These are phyloP conservation scores for Campylomormyrus tamandua DNA, from an alignment of 2,113 vertebrate species.

Conservation along the genomic window DNA sequence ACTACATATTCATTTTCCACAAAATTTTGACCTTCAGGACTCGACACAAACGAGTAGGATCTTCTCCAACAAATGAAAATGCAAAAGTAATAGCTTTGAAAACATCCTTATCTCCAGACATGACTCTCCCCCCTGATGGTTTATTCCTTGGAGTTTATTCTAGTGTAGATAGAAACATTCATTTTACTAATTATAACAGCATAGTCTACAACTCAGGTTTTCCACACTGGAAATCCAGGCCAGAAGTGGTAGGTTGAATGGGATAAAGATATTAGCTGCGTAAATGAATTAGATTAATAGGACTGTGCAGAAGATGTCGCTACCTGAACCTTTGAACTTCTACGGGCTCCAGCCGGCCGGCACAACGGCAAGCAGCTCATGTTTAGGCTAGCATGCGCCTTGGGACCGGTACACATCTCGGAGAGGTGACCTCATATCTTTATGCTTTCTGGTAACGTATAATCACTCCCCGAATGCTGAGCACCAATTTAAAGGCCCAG, in stretches of 20 bases:
- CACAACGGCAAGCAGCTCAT: conserved; percentile 9
- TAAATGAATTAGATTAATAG: not conserved
- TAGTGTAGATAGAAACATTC: not conserved
- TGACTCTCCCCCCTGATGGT: not conserved
- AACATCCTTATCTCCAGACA: not conserved
- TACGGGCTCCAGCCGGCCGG: not conserved
- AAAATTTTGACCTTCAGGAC: not conserved
- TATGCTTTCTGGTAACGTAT: conserved; percentile 34
- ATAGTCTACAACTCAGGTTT: not conserved
- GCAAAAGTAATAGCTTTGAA: not conserved
- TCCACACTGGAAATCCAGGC: not conserved
- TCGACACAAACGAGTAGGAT: not conserved
- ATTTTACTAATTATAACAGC: conserved; percentile 5
- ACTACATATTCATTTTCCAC: not conserved
- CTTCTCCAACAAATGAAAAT: not conserved
- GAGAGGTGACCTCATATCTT: conserved; percentile 41
- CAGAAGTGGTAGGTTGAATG: not conserved
- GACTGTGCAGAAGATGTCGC: not conserved
- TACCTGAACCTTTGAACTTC: not conserved
- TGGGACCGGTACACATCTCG: conserved; percentile 25
- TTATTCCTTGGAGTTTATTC: not conserved
- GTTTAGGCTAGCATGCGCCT: conserved; percentile 33
- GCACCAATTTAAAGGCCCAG: conserved; percentile 24
- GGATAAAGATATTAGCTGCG: not conserved
- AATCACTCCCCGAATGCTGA: conserved; percentile 28